A percentile compares a stretch with the other conserved stretches of the same genome.
Conservation (phyloP, 2,888 invertebrate species). For the Merodon equestris region DNA sequence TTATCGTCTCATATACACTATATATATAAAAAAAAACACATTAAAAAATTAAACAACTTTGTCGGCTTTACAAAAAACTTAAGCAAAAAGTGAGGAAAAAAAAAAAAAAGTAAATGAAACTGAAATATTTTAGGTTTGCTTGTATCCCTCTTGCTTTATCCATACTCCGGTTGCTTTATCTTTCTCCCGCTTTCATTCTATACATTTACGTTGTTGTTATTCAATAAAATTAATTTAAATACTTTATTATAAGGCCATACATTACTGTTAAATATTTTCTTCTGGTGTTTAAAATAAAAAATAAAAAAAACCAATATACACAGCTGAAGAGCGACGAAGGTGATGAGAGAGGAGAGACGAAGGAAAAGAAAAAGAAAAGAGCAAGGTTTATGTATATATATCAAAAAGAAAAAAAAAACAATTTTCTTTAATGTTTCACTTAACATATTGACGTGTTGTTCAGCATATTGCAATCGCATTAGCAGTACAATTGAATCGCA, state of each 20-base stretch:
- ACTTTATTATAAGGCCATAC: conserved; percentile 69
- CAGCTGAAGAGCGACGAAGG: conserved; percentile 1
- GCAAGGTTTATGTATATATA: conserved; percentile 18
- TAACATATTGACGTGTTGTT: conserved; percentile 32
- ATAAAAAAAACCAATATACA: conserved; percentile 15
- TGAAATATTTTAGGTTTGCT: no score
- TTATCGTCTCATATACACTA: background rate
- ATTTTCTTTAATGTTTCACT: conserved; percentile 25
- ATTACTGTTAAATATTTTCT: conserved; percentile 50
- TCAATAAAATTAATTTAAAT: conserved; percentile 65
- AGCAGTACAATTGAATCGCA: no score
- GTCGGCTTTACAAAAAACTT: conserved; percentile 20
- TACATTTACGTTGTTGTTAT: conserved; percentile 36
- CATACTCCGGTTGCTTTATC: no score
- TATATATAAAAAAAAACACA: conserved; percentile 25
- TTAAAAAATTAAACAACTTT: conserved; percentile 38
- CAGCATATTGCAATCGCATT: no score
- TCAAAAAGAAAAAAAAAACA: background rate
- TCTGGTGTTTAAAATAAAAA: conserved; percentile 22
- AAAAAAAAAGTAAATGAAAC: conserved; percentile 30
- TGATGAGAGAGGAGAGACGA: conserved; percentile 42
- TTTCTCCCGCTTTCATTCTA: background rate
- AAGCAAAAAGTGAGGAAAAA: conserved; percentile 41
- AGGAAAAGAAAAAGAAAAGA: conserved; percentile 46
- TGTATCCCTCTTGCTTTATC: conserved; percentile 18